phyloP scores from a whole-genome alignment of 2,797 vertebrate species.

The Tolypeutes matacus region DNA sequence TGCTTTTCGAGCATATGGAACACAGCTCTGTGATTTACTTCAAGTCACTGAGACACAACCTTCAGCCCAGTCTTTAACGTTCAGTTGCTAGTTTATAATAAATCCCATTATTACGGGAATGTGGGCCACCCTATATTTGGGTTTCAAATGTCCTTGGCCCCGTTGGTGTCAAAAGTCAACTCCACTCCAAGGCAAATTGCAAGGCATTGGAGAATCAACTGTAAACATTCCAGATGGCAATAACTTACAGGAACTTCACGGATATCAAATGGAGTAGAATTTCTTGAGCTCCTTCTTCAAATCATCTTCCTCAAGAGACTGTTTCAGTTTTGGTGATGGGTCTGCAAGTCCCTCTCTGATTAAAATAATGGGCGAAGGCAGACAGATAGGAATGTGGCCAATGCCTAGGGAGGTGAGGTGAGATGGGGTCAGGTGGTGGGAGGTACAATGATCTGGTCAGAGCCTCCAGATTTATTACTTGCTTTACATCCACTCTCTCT shows the following conservation, averaged over 20 bases:
- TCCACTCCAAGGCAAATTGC: neutral
- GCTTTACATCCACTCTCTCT: slow-evolving; percentile 28
- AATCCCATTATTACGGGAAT: neutral
- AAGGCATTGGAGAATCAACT: slow-evolving; percentile 3
- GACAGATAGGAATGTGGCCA: neutral
- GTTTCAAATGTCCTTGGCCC: neutral
- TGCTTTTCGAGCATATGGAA: neutral
- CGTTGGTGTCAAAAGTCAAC: neutral
- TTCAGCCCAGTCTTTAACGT: neutral
- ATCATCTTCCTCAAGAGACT: neutral
- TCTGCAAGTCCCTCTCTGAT: slow-evolving; percentile 9
- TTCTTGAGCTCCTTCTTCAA: neutral
- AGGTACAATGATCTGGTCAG: neutral
- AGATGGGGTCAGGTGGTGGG: too few relatives aligned
- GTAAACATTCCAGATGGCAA: neutral
- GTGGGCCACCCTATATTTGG: neutral
- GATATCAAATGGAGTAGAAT: neutral
- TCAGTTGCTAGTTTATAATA: neutral
- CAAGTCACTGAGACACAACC: neutral
- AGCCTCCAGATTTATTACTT: neutral
- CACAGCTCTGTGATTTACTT: neutral
- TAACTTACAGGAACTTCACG: slow-evolving; percentile 36
- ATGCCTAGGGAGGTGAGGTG: too few relatives aligned
- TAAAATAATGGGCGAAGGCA: neutral
- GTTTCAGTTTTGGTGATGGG: neutral